Percentiles rank a stretch among this genome's conserved stretches.
Conservation (phyloP, 1,140 invertebrate genomes). For the Triops cancriformis region DNA sequence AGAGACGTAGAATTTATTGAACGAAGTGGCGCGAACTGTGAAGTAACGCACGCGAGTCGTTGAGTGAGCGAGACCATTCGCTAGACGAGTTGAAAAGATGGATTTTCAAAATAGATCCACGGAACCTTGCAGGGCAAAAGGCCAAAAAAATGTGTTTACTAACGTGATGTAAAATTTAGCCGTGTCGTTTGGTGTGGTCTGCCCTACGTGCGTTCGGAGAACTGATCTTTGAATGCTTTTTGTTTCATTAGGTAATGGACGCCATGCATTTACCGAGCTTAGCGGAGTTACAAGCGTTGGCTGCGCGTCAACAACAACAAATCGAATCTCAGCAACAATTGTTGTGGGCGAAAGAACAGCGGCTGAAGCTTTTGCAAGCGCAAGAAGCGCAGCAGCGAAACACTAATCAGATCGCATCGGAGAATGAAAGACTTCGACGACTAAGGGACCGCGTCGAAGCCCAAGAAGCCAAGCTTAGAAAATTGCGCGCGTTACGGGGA, state of each 20-base stretch:
- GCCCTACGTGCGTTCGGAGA: too few species aligned
- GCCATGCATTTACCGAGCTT: constrained; percentile 46
- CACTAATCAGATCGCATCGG: constrained; percentile 38
- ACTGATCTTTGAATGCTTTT: neutral
- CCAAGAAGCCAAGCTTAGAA: constrained; percentile 85
- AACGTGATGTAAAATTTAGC: neutral
- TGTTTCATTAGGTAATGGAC: constrained; percentile 19
- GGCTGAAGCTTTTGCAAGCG: constrained; percentile 86
- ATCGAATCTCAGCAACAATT: constrained; percentile 87
- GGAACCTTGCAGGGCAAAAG: neutral
- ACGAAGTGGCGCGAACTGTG: neutral
- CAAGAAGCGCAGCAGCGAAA: constrained; percentile 73
- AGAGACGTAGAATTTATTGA: neutral
- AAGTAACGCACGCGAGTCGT: neutral
- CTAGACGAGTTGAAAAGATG: neutral
- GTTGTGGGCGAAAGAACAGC: constrained; percentile 81
- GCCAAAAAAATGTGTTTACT: constrained; percentile 1
- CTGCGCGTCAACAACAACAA: constrained; percentile 87
- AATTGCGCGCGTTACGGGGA: constrained; percentile 76
- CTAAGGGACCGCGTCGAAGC: constrained; percentile 83
- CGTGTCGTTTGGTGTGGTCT: neutral
- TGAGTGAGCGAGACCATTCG: neutral
- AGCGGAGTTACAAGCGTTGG: constrained; percentile 91
- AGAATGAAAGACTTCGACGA: constrained; percentile 62
- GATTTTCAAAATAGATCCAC: neutral